These are phyloP conservation scores for Drosophila ezoana DNA, from an alignment of 2,888 invertebrate genomes.

Conservation along the genomic window DNA sequence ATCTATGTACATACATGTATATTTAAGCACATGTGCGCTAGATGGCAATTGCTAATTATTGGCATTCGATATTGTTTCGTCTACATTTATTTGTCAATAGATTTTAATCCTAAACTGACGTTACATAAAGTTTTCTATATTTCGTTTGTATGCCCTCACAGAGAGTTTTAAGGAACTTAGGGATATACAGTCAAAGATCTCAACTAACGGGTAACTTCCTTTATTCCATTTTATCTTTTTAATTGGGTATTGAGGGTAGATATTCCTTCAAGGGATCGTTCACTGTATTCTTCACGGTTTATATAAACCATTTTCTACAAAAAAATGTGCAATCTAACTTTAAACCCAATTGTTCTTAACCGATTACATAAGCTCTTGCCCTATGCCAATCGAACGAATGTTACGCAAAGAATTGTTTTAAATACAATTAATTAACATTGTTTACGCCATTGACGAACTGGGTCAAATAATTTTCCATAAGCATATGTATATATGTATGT, in stretches of 20 bases:
- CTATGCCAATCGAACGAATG: conserved; percentile 15
- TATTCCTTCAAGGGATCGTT: too few species aligned
- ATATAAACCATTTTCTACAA: too few species aligned
- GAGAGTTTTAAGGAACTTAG: too few species aligned
- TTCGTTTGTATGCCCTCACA: too few species aligned
- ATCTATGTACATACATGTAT: not conserved
- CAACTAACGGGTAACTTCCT: too few species aligned
- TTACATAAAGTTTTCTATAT: too few species aligned
- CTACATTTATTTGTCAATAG: not conserved
- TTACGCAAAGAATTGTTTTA: conserved; percentile 22
- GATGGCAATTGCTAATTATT: not conserved
- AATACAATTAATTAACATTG: conserved; percentile 72
- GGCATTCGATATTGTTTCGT: not conserved
- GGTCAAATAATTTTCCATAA: conserved; percentile 45
- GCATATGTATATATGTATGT: not conserved
- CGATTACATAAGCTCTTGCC: not conserved
- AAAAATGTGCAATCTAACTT: not conserved
- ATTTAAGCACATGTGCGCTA: not conserved
- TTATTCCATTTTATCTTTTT: too few species aligned
- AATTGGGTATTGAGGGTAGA: too few species aligned
- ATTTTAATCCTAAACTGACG: not conserved
- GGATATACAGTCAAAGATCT: too few species aligned
- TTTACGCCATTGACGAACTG: conserved; percentile 70
- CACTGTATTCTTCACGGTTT: too few species aligned
- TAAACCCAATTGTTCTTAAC: not conserved